phyloP scores from a whole-genome alignment of 2,797 vertebrate genomes.

The Acanthornis magna region DNA sequence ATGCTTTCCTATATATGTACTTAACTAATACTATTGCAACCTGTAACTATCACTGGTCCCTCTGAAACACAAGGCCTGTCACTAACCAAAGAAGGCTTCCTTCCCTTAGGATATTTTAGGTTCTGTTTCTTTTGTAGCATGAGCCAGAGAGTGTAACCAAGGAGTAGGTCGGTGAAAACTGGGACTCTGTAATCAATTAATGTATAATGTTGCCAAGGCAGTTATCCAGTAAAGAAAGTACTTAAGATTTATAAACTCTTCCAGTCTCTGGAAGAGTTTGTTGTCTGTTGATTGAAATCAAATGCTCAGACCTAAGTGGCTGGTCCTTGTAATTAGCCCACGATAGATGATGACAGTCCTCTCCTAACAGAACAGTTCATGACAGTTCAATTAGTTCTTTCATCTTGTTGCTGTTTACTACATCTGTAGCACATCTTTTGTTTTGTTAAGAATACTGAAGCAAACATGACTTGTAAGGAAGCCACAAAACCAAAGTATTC shows the following conservation, averaged over 20 bases:
- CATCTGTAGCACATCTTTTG: not conserved
- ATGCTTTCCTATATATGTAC: not conserved
- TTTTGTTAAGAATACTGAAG: not conserved
- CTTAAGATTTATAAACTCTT: not conserved
- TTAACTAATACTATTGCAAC: not conserved
- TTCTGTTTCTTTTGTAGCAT: not conserved
- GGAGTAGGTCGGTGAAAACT: not conserved
- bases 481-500: not conserved
- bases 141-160: not conserved
- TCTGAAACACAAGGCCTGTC: not conserved
- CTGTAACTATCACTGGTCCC: not conserved
- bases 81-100: not conserved
- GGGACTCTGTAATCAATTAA: not conserved
- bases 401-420: not conserved
- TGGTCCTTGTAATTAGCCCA: not conserved
- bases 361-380: not conserved
- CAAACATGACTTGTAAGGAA: not conserved
- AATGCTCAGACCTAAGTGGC: not conserved
- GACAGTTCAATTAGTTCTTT: not conserved
- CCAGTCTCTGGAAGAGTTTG: not conserved
- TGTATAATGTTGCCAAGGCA: not conserved
- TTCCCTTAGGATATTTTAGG: not conserved
- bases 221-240: not conserved
- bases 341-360: not conserved
- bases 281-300: constrained; percentile 31